phyloP scores from a whole-genome alignment of 2,888 invertebrate species.

The Mythimna ferrago region DNA sequence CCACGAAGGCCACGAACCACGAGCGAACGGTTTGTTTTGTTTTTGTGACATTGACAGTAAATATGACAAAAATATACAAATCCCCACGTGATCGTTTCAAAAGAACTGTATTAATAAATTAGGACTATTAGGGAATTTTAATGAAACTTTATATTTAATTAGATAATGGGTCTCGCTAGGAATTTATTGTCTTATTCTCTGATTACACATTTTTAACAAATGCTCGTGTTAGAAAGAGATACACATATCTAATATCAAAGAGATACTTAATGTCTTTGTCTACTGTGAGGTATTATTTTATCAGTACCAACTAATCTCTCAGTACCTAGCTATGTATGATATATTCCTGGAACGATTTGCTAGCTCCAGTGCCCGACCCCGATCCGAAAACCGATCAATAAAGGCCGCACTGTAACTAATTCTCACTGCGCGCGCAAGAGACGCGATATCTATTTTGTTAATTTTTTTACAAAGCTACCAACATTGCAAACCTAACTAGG shows the following conservation, averaged over 20 bases:
- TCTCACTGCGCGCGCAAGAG: constrained; percentile 28
- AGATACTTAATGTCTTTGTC: no score
- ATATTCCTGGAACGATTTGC: background rate
- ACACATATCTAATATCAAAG: no score
- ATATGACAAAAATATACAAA: background rate
- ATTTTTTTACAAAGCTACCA: constrained; percentile 36
- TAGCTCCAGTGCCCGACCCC: background rate
- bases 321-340: background rate
- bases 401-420: constrained; percentile 1
- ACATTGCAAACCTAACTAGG: constrained; percentile 24
- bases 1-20: background rate
- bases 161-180: background rate
- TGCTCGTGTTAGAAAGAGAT: background rate
- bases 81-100: constrained; percentile 1
- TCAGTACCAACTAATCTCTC: background rate
- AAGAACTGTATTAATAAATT: background rate
- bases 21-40: constrained; percentile 10
- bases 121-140: background rate
- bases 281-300: background rate
- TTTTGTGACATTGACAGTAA: constrained; percentile 17
- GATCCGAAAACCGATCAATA: constrained; percentile 23
- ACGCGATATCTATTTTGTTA: constrained; percentile 34
- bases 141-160: background rate
- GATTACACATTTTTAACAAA: background rate
- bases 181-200: background rate